These are phyloP conservation scores for Loxodonta africana DNA, from an alignment of 2,113 vertebrate species.

Conservation along the genomic window DNA sequence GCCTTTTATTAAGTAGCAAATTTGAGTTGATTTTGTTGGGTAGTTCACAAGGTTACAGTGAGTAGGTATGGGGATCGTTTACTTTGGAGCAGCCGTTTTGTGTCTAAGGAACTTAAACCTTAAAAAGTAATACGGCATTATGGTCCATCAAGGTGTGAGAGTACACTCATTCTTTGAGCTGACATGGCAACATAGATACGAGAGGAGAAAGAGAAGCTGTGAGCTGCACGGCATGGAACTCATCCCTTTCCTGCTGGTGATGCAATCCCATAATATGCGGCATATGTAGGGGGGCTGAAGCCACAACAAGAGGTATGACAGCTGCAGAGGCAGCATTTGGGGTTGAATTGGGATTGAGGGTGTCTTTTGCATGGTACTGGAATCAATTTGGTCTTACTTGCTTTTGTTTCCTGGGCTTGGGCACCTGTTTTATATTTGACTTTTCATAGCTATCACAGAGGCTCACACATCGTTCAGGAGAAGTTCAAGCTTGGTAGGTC, in stretches of 20 bases:
- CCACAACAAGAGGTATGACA: slow-evolving; percentile 52
- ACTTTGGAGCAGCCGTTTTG: neutral
- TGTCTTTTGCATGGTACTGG: slow-evolving; percentile 56
- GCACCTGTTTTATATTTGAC: slow-evolving; percentile 76
- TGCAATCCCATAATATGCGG: neutral
- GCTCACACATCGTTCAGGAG: slow-evolving; percentile 42
- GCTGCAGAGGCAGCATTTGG: slow-evolving; percentile 19
- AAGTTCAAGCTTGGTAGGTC: slow-evolving; percentile 25
- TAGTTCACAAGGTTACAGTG: neutral
- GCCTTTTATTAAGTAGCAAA: neutral
- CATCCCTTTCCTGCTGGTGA: neutral
- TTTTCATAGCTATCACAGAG: slow-evolving; percentile 57
- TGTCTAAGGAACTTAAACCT: slow-evolving; percentile 35
- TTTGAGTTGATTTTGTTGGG: neutral
- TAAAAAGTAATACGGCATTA: neutral
- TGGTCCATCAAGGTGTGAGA: neutral
- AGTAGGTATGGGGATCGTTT: neutral
- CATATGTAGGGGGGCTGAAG: neutral
- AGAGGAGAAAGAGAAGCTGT: neutral
- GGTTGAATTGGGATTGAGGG: neutral
- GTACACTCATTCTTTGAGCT: neutral
- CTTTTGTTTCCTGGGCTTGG: neutral
- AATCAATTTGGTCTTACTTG: slow-evolving; percentile 64
- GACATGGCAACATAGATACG: neutral
- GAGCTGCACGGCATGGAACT: neutral